Conservation (phyloP, 2,113 vertebrate species). For the Urocolius indicus region DNA sequence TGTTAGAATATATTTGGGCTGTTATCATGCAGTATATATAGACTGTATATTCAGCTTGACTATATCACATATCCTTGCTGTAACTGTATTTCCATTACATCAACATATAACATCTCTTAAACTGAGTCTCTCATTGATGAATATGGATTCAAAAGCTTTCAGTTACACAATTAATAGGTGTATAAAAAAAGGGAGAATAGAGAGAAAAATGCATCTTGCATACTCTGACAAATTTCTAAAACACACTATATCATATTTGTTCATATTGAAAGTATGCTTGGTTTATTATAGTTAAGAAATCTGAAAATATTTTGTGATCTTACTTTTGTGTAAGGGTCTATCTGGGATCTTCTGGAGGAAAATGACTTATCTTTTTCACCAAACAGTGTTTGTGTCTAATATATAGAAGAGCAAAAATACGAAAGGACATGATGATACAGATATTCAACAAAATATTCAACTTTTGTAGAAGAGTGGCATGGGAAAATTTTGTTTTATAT, state of each 20-base stretch:
- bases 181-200: not conserved
- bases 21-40: not conserved
- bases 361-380: not conserved
- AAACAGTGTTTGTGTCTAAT: not conserved
- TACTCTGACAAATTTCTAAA: not conserved
- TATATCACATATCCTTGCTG: not conserved
- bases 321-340: not conserved
- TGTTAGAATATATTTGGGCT: not conserved
- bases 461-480: not conserved
- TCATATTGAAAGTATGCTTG: not conserved
- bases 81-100: not conserved
- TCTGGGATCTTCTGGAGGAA: not conserved
- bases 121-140: not conserved
- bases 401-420: not conserved
- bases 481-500: not conserved
- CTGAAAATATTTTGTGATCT: not conserved
- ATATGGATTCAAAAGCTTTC: not conserved
- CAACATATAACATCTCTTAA: not conserved
- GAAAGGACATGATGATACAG: not conserved
- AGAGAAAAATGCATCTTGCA: not conserved
- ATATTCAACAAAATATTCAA: not conserved
- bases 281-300: not conserved
- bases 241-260: not conserved
- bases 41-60: not conserved
- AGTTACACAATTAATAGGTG: not conserved